A percentile compares a stretch with the other conserved stretches of the same genome.
These are phyloP conservation scores for Empidonax traillii DNA, from an alignment of 2,113 vertebrate genomes.

Conservation along the genomic window DNA sequence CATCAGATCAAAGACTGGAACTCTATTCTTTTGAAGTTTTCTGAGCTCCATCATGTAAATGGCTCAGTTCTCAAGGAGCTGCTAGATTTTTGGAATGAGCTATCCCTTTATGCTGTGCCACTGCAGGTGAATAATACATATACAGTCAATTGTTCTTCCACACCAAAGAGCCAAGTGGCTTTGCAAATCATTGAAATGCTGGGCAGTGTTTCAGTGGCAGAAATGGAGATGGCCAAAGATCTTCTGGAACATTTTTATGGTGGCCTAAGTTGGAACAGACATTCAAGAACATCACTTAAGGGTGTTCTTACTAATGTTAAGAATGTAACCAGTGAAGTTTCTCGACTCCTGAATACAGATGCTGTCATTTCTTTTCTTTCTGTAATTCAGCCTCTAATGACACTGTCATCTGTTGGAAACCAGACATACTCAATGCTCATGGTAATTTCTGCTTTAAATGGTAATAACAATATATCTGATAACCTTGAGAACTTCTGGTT, in stretches of 20 bases:
- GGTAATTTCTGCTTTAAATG: slow-evolving; percentile 15
- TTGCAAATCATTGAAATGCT: slow-evolving; percentile 26
- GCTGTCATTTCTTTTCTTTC: slow-evolving; percentile 1
- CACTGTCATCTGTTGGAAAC: not conserved
- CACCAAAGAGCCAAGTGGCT: not conserved
- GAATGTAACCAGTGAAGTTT: not conserved
- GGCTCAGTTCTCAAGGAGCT: not conserved
- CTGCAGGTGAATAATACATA: not conserved
- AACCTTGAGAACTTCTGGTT: slow-evolving; percentile 28
- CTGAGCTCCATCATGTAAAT: not conserved
- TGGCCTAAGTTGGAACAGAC: not conserved
- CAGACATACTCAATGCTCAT: not conserved
- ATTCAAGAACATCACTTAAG: not conserved
- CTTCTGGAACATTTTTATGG: slow-evolving; percentile 9
- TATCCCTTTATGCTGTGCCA: not conserved
- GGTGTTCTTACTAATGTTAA: not conserved
- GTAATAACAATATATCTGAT: not conserved
- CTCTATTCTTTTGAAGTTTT: slow-evolving; percentile 51
- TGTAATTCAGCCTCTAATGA: slow-evolving; percentile 26
- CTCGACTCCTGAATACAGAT: not conserved
- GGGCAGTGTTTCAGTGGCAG: not conserved
- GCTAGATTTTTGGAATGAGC: slow-evolving; percentile 54
- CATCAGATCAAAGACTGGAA: slow-evolving; percentile 60
- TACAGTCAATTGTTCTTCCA: slow-evolving; percentile 13
- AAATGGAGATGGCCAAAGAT: not conserved